Conservation (phyloP, 35 echinoderm and acorn worm genomes). For the Acanthaster planci region DNA sequence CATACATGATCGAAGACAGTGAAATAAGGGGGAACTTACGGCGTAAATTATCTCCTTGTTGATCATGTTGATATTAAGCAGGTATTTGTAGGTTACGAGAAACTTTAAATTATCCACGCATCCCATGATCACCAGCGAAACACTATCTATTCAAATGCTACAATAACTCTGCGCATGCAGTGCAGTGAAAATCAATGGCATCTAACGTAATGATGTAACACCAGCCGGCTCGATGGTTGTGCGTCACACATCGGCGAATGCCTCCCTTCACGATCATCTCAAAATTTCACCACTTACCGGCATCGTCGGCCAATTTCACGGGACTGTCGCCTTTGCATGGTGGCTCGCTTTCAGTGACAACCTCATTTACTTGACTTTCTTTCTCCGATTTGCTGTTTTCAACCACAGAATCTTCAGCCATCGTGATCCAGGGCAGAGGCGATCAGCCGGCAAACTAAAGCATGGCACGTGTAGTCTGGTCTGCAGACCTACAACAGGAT, state of each 20-base stretch:
- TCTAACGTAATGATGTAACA: slow-evolving; percentile 1
- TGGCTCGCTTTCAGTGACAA: background rate
- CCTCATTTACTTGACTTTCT: background rate
- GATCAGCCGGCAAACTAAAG: background rate
- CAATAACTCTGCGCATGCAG: too few relatives aligned
- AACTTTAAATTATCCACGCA: too few relatives aligned
- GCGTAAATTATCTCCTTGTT: too few relatives aligned
- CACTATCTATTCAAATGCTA: too few relatives aligned
- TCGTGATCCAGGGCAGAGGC: background rate
- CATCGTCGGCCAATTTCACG: background rate
- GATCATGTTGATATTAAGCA: too few relatives aligned
- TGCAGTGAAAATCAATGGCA: background rate
- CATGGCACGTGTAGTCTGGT: background rate
- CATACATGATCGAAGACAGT: too few relatives aligned
- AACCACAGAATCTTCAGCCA: slow-evolving; percentile 14
- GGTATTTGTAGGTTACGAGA: too few relatives aligned
- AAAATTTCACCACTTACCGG: background rate
- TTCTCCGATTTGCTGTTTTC: slow-evolving; percentile 1
- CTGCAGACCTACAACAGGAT: too few relatives aligned
- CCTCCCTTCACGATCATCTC: background rate
- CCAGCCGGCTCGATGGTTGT: background rate
- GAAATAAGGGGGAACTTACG: too few relatives aligned
- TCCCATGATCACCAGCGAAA: too few relatives aligned
- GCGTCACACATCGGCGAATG: background rate
- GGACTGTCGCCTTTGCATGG: background rate